Conservation (phyloP, 2,113 vertebrate genomes). For the Axis porcinus region DNA sequence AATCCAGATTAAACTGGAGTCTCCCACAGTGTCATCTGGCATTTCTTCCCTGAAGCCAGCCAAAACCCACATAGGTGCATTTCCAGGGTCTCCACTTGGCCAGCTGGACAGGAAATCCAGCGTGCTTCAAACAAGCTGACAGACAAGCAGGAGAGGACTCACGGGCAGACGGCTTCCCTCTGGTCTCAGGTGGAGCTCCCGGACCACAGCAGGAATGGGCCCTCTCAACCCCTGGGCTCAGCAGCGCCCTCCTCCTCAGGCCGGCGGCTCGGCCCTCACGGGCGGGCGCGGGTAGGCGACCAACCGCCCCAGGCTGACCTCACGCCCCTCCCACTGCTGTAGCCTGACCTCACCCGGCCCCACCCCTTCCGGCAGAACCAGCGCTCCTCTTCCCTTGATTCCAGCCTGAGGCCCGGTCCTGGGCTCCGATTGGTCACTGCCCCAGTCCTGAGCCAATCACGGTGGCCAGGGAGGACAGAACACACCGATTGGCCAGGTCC, state of each 20-base stretch:
- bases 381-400: not conserved
- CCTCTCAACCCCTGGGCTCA: not conserved
- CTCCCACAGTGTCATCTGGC: no score
- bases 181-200: no score
- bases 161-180: not conserved
- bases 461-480: not conserved
- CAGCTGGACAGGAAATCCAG: no score
- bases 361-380: no score
- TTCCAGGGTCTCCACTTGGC: no score
- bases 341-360: not conserved
- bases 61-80: no score
- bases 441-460: not conserved
- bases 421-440: fast-evolving
- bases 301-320: not conserved
- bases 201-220: not conserved
- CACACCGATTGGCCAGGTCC: not conserved
- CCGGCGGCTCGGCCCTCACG: fast-evolving
- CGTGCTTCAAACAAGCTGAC: no score
- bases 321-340: not conserved
- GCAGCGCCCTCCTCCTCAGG: not conserved
- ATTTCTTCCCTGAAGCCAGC: no score
- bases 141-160: not conserved
- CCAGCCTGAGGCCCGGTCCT: not conserved
- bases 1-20: no score
- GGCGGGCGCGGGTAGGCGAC: fast-evolving